These are phyloP conservation scores for Trichoplusia ni DNA, from an alignment of 1,140 invertebrate species.

Conservation along the genomic window DNA sequence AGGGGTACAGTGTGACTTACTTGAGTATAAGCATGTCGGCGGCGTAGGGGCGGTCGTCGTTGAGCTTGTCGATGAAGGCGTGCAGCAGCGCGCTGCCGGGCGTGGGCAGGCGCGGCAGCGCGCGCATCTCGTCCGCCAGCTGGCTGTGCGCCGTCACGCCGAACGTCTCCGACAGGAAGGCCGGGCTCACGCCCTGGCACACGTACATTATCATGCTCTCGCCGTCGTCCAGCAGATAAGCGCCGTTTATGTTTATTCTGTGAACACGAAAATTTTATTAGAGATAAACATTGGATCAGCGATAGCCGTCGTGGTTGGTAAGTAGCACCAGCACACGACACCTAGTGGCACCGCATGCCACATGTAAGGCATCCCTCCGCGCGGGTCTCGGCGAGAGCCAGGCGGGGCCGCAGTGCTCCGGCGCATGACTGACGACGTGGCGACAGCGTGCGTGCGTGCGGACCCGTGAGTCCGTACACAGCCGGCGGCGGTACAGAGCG, in stretches of 20 bases:
- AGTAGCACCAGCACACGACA: background rate
- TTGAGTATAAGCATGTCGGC: conserved; percentile 91
- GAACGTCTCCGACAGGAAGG: conserved; percentile 87
- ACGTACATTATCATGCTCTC: conserved; percentile 93
- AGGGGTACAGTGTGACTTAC: no score
- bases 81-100: conserved; percentile 88
- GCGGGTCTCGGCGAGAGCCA: no score
- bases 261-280: background rate
- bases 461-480: no score
- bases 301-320: background rate
- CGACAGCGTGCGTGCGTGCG: no score
- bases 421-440: no score
- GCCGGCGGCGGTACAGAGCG: no score
- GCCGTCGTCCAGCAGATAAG: conserved; percentile 95
- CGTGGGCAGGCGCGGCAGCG: conserved; percentile 91
- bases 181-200: conserved; percentile 89
- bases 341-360: no score
- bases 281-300: background rate
- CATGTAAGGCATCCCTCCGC: no score
- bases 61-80: conserved; percentile 91
- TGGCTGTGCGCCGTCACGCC: conserved; percentile 83
- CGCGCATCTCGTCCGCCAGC: conserved; percentile 84
- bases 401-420: no score
- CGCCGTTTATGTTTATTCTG: conserved; percentile 92
- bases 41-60: conserved; percentile 91